phyloP scores from a whole-genome alignment of 2,797 vertebrate genomes.

The Centroberyx gerrardi region DNA sequence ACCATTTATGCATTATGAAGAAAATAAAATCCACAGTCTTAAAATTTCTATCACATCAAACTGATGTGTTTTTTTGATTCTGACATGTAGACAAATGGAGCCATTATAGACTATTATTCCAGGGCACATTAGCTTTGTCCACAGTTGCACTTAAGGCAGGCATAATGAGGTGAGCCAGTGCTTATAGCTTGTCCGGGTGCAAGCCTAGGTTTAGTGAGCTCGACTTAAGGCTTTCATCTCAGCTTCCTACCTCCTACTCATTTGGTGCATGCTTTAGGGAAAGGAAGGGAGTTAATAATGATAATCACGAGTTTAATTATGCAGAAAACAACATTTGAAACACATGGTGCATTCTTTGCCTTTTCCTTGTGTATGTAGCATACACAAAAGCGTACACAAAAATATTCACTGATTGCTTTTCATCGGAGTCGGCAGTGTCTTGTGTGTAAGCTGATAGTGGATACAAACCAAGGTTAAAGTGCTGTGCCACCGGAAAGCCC shows the following conservation, averaged over 20 bases:
- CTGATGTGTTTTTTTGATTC: conserved; percentile 28
- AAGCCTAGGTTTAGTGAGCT: too few relatives aligned
- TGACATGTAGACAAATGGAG: conserved; percentile 48
- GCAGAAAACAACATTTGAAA: not conserved
- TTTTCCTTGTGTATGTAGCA: not conserved
- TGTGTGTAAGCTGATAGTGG: not conserved
- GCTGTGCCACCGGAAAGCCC: not conserved
- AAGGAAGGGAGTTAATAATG: too few relatives aligned
- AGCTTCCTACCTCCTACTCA: too few relatives aligned
- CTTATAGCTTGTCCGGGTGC: too few relatives aligned
- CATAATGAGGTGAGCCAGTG: too few relatives aligned
- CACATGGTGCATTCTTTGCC: not conserved
- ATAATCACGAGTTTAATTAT: not conserved
- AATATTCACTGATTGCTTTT: not conserved
- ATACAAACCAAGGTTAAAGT: conserved; percentile 12
- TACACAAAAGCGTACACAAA: not conserved
- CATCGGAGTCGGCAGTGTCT: not conserved
- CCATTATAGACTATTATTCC: conserved; percentile 3
- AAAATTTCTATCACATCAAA: conserved; percentile 35
- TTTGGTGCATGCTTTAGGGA: too few relatives aligned
- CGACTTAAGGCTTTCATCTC: too few relatives aligned
- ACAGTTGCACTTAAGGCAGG: not conserved
- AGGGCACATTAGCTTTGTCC: not conserved
- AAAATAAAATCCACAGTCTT: conserved; percentile 50
- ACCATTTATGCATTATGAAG: conserved; percentile 48